A percentile compares a stretch with the other conserved stretches of the same genome.
Conservation (phyloP, 2,888 invertebrate species). For the Apodemia mormo region DNA sequence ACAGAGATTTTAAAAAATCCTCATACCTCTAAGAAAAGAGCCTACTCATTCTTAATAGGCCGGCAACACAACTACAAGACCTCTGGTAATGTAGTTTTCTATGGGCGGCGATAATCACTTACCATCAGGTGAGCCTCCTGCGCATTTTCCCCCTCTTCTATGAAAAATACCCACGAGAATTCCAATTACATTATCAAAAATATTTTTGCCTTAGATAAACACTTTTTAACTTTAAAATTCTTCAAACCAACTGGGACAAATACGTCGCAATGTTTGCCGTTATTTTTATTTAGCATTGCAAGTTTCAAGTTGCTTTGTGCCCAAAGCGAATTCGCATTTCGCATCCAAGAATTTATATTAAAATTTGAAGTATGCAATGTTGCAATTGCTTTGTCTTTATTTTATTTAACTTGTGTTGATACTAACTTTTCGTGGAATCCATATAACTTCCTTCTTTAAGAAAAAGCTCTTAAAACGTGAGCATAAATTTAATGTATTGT, state of each 20-base stretch:
- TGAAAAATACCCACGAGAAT: background rate
- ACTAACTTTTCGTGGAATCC: background rate
- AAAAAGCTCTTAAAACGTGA: background rate
- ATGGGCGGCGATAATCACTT: too few relatives aligned
- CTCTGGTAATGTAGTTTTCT: too few relatives aligned
- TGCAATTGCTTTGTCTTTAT: background rate
- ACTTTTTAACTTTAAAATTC: slow-evolving; percentile 15
- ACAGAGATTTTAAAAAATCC: too few relatives aligned
- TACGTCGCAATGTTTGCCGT: slow-evolving; percentile 11
- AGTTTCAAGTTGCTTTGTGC: slow-evolving; percentile 9
- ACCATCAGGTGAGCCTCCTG: too few relatives aligned
- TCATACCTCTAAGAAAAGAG: too few relatives aligned
- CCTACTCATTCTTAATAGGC: too few relatives aligned
- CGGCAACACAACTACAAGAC: too few relatives aligned
- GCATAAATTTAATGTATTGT: too few relatives aligned
- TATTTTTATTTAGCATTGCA: slow-evolving; percentile 18
- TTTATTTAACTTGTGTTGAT: slow-evolving; percentile 16
- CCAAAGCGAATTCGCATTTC: slow-evolving; percentile 13
- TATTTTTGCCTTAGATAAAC: slow-evolving; percentile 10
- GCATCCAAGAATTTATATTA: slow-evolving; percentile 16
- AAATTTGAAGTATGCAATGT: slow-evolving; percentile 16
- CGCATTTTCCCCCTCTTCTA: too few relatives aligned
- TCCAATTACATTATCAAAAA: slow-evolving; percentile 1
- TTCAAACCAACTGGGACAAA: slow-evolving; percentile 10
- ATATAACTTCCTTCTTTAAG: background rate